A percentile compares a stretch with the other conserved stretches of the same genome.
phyloP scores from a whole-genome alignment of 1,140 invertebrate species.

The Drosophila rufa region DNA sequence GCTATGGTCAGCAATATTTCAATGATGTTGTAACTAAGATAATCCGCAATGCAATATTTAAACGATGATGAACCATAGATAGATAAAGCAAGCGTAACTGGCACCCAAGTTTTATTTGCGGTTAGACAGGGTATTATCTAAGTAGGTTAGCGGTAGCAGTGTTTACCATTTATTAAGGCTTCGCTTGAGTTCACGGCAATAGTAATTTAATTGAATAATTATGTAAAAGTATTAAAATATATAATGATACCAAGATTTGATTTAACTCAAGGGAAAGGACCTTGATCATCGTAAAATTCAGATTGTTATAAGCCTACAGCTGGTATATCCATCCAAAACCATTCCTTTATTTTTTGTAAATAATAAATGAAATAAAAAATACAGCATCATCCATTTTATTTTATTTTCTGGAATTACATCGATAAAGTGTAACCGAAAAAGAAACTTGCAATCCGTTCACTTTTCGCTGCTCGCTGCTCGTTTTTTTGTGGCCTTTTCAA shows the following conservation, averaged over 20 bases:
- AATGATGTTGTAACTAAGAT: background rate
- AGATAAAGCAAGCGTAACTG: background rate
- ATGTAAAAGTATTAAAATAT: too few species aligned
- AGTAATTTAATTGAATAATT: background rate
- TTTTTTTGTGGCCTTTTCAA: slow-evolving; percentile 2
- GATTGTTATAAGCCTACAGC: background rate
- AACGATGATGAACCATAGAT: background rate
- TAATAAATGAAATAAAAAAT: slow-evolving; percentile 1
- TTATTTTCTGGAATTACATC: slow-evolving; percentile 9
- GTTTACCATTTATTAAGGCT: too few species aligned
- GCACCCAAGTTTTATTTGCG: background rate
- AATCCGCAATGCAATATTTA: background rate
- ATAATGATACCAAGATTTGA: background rate
- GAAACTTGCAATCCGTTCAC: slow-evolving; percentile 36
- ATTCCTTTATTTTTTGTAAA: background rate
- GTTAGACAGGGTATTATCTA: background rate
- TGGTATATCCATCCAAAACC: too few species aligned
- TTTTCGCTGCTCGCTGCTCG: slow-evolving; percentile 25
- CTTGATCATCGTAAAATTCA: too few species aligned
- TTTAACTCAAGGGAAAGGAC: too few species aligned
- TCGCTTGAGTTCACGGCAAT: background rate
- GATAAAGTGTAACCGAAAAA: slow-evolving; percentile 20
- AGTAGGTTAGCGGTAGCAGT: background rate
- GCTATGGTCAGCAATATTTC: background rate
- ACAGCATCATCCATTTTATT: background rate